Conservation (phyloP, 2,888 invertebrate genomes). For the Leptura quadrifasciata region DNA sequence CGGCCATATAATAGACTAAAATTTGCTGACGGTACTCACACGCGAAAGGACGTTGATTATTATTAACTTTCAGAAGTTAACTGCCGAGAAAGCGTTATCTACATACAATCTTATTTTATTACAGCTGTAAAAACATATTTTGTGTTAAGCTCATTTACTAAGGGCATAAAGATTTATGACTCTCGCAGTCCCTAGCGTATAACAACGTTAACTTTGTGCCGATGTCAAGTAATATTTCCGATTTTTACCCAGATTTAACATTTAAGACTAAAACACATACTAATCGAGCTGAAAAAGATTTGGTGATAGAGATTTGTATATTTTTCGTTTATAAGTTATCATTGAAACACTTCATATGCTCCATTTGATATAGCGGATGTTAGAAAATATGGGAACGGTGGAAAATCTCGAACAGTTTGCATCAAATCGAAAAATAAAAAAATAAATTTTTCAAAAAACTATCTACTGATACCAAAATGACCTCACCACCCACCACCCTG, state of each 20-base stretch:
- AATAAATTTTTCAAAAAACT: too few species aligned
- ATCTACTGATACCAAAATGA: too few species aligned
- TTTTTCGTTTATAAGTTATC: not conserved
- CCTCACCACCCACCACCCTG: too few species aligned
- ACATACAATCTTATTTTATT: constrained; percentile 38
- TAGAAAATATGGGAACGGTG: too few species aligned
- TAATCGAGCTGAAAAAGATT: not conserved
- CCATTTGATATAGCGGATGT: too few species aligned
- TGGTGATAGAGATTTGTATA: not conserved
- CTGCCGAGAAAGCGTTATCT: constrained; percentile 29
- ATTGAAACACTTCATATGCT: not conserved
- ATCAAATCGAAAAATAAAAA: too few species aligned
- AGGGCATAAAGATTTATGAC: constrained; percentile 31
- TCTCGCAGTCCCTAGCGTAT: not conserved
- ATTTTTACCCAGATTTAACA: constrained; percentile 14
- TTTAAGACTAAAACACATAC: not conserved
- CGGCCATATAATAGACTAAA: not conserved
- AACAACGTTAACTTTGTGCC: constrained; percentile 26
- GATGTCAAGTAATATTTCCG: not conserved
- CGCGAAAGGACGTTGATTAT: constrained; percentile 18
- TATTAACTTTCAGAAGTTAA: constrained; percentile 32
- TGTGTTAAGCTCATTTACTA: constrained; percentile 34
- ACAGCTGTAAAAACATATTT: constrained; percentile 34
- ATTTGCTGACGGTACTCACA: constrained; percentile 15
- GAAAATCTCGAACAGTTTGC: too few species aligned